These are phyloP conservation scores for Pogona vitticeps DNA, from an alignment of 2,113 vertebrate species.

Conservation along the genomic window DNA sequence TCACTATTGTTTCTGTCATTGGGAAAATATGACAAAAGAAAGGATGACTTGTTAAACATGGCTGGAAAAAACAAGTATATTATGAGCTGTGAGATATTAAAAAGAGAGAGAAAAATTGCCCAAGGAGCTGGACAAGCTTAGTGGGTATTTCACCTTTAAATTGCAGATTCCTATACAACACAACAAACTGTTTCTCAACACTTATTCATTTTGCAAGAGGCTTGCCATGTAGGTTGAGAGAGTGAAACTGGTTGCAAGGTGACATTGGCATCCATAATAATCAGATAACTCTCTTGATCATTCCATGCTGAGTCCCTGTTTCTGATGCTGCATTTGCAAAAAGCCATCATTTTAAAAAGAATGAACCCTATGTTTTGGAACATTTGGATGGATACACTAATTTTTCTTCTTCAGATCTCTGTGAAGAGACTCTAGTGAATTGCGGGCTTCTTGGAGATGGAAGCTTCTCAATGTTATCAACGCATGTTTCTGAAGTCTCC, in stretches of 20 bases:
- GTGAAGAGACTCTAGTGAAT: too few species aligned
- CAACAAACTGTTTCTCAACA: not conserved
- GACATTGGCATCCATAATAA: not conserved
- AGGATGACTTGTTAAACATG: not conserved
- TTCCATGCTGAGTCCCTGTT: too few species aligned
- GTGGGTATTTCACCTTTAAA: not conserved
- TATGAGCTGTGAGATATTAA: too few species aligned
- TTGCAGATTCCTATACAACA: not conserved
- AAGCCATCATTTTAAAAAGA: too few species aligned
- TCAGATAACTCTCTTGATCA: not conserved
- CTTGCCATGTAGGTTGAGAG: not conserved
- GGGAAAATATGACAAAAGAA: not conserved
- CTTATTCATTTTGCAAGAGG: not conserved
- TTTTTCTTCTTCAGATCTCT: too few species aligned
- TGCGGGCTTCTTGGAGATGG: too few species aligned
- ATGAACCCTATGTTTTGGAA: too few species aligned
- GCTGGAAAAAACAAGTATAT: too few species aligned
- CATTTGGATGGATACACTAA: too few species aligned
- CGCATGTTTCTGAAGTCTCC: not conserved
- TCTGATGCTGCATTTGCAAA: too few species aligned
- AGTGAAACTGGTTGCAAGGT: not conserved
- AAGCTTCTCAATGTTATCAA: not conserved
- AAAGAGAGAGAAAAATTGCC: too few species aligned
- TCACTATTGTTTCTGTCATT: not conserved
- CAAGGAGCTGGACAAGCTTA: not conserved